These are phyloP conservation scores for Lota lota DNA, from an alignment of 2,113 vertebrate genomes.

Conservation along the genomic window DNA sequence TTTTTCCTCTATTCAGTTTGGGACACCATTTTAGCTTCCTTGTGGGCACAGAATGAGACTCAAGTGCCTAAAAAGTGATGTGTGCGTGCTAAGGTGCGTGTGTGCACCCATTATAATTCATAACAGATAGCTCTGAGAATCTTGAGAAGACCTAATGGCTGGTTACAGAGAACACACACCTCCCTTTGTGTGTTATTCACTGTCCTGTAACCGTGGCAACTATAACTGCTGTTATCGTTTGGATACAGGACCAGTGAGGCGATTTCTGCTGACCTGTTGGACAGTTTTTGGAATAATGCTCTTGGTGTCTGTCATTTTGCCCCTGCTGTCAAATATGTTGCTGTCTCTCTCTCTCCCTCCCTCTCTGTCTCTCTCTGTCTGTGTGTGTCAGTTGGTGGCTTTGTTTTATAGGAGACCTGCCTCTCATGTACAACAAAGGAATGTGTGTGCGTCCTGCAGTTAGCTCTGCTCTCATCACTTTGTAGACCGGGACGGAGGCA, in stretches of 20 bases:
- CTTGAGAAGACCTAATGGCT: no score
- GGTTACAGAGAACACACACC: conserved; percentile 1
- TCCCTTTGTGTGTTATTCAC: conserved; percentile 17
- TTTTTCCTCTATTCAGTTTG: no score
- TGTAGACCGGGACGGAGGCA: conserved; percentile 20
- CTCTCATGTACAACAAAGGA: conserved; percentile 13
- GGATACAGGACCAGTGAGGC: conserved; percentile 14
- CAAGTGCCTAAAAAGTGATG: no score
- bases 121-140: no score
- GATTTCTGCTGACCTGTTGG: conserved; percentile 36
- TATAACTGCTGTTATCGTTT: conserved; percentile 5
- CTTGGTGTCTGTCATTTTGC: conserved; percentile 12
- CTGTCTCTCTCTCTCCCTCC: no score
- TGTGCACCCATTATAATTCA: no score
- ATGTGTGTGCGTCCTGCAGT: conserved; percentile 5
- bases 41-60: no score
- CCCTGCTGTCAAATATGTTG: no score
- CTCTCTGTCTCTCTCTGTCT: not conserved
- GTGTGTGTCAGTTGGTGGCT: conserved; percentile 12
- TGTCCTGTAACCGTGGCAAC: conserved; percentile 41
- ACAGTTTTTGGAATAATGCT: conserved; percentile 37
- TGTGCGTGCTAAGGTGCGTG: no score
- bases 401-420: conserved; percentile 23
- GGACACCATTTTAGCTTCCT: no score
- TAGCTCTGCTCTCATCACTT: conserved; percentile 25